phyloP scores from a whole-genome alignment of 2,797 vertebrate genomes.

The Parauchenoglanis ngamensis region DNA sequence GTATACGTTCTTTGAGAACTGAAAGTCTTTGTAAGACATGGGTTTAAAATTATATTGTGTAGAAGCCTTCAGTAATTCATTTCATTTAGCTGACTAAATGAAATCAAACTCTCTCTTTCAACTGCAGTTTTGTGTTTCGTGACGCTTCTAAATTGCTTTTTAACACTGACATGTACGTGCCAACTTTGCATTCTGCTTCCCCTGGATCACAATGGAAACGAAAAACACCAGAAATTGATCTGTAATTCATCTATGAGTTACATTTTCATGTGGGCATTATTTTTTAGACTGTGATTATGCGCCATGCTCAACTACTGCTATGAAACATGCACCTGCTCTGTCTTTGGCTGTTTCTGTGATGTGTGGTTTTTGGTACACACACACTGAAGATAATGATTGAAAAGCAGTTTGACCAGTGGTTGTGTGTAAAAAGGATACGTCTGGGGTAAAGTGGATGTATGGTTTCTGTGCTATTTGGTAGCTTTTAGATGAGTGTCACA shows the following conservation, averaged over 20 bases:
- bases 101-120: constrained; percentile 6
- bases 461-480: not conserved
- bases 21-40: not conserved
- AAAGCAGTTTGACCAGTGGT: not conserved
- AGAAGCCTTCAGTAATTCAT: not conserved
- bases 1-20: not conserved
- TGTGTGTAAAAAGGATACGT: not conserved
- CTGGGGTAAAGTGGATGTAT: not conserved
- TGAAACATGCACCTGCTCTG: not conserved
- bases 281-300: not conserved
- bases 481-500: not conserved
- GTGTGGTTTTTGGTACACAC: not conserved
- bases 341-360: not conserved
- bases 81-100: not conserved
- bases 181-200: not conserved
- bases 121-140: constrained; percentile 1
- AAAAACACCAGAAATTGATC: not conserved
- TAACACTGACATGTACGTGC: not conserved
- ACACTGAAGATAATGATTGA: not conserved
- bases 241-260: not conserved
- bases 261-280: not conserved
- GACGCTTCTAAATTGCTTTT: not conserved
- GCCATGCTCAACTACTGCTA: not conserved
- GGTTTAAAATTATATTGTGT: too few relatives aligned
- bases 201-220: not conserved